Percentiles rank a stretch among this genome's conserved stretches.
Conservation (phyloP, 2,113 vertebrate genomes). For the Vulpes lagopus region DNA sequence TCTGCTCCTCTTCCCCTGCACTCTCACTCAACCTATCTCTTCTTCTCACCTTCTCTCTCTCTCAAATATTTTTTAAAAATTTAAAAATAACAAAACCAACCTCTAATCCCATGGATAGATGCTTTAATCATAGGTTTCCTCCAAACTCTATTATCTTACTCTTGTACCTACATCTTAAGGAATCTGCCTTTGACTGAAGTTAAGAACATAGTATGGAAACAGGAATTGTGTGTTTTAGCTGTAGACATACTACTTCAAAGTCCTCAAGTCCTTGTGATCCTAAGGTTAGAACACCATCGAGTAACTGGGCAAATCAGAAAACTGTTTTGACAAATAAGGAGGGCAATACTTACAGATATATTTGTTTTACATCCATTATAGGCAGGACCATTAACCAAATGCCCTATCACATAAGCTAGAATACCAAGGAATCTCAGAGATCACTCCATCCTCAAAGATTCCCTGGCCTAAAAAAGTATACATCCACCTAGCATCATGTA, state of each 20-base stretch:
- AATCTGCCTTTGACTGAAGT: neutral
- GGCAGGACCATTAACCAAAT: neutral
- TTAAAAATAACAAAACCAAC: slow-evolving; percentile 24
- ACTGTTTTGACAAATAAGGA: slow-evolving; percentile 31
- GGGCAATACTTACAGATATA: neutral
- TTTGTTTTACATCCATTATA: slow-evolving; percentile 1
- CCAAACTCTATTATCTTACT: neutral
- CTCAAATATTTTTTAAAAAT: neutral
- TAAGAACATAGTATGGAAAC: neutral
- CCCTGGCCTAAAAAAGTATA: neutral
- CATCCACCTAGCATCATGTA: neutral
- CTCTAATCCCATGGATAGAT: neutral
- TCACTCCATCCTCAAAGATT: neutral
- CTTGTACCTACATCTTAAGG: neutral
- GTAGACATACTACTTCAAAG: neutral
- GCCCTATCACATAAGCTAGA: neutral
- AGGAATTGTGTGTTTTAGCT: neutral
- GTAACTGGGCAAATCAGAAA: slow-evolving; percentile 51
- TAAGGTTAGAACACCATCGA: neutral
- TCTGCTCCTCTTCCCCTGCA: neutral
- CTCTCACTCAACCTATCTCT: neutral
- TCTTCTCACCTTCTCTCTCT: neutral
- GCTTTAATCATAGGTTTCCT: neutral
- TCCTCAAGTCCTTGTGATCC: slow-evolving; percentile 10
- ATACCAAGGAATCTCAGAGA: neutral